A percentile compares a stretch with the other conserved stretches of the same genome.
These are phyloP conservation scores for Parazoanthus swiftii DNA, from an alignment of 92 coral and sea anemone genomes.

Conservation along the genomic window DNA sequence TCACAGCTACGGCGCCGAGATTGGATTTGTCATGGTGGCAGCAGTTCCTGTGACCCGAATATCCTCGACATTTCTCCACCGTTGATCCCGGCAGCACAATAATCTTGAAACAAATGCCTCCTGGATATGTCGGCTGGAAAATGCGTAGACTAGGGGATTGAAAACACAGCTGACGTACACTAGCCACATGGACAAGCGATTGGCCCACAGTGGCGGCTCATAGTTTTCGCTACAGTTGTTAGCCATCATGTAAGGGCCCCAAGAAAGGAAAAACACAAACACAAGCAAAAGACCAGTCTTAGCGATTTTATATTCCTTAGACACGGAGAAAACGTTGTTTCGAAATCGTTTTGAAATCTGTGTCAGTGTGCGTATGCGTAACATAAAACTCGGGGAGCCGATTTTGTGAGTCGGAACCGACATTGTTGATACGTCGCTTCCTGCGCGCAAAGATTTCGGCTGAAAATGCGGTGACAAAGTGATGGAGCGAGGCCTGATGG, in stretches of 20 bases:
- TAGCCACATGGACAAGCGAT: slow-evolving; percentile 79
- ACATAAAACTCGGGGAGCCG: slow-evolving; percentile 41
- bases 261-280: slow-evolving; percentile 78
- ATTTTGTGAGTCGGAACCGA: slow-evolving; percentile 14
- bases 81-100: not conserved
- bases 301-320: slow-evolving; percentile 92
- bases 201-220: slow-evolving; percentile 61
- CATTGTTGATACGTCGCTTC: not conserved
- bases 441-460: slow-evolving; percentile 27
- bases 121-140: slow-evolving; percentile 82
- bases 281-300: slow-evolving; percentile 82
- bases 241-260: slow-evolving; percentile 89
- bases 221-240: slow-evolving; percentile 64
- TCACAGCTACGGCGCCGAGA: not conserved
- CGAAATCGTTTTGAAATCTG: slow-evolving; percentile 52
- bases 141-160: slow-evolving; percentile 89
- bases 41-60: not conserved
- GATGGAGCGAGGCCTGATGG: slow-evolving; percentile 49
- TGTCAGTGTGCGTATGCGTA: slow-evolving; percentile 58
- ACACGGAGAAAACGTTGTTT: slow-evolving; percentile 53
- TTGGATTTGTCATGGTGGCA: not conserved
- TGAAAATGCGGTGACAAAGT: slow-evolving; percentile 35
- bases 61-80: not conserved
- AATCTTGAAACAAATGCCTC: slow-evolving; percentile 52
- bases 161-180: slow-evolving; percentile 77